Evolutionary conservation across 2,888 invertebrate genomes (phyloP), one percentile per base, ranked within the genome.

Genomic region (Aplocera efformata): DNA sequence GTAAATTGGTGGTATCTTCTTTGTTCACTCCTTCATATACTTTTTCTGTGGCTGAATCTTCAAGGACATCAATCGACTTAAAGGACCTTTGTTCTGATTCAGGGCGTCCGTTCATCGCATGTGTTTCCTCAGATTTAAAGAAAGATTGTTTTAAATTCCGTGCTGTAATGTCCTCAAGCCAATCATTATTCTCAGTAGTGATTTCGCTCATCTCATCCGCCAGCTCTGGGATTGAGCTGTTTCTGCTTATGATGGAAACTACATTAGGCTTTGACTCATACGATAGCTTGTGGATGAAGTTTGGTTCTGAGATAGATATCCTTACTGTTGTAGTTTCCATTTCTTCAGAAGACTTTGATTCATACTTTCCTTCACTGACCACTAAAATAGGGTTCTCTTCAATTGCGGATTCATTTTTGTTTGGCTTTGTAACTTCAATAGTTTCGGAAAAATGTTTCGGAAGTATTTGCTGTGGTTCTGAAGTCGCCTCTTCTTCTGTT

Each of bases 71-170:
- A 35, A 71, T 59, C 21, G 63, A 47, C 54, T 71, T 73, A 9
- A 78, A 77, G 3, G 78, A 72, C 45, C 78, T 72, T 53, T 62
- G 63, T 42, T 78, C 73, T 8, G 73, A 62, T 43, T 66, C 64
- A 8, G 46, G 42, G 8, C 56, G 52, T 35, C 60, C 58, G 33
- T 55, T 52, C 22, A 47, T 47, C 22, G 4, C 42, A 32, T 38
- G 35, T 29, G 24, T 6, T 0, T 8, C 34, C 7, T 49, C 45
- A 7, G 36, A 22, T 47, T 58, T 25, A 6, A 21, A 9, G 13
- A 39, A 7, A 25, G 37, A 25, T 17, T 31, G 25, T 36, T 54
- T 56, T 17, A 39, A 51, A 36, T 40, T 48, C 43, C 46, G 57
- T 43, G 41, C 47, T 42, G 39, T 42, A 38, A 42, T 51, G 22